Evolutionary conservation across 53 echinoderm and acorn worm species (phyloP).

Genomic region (Crossaster papposus): DNA sequence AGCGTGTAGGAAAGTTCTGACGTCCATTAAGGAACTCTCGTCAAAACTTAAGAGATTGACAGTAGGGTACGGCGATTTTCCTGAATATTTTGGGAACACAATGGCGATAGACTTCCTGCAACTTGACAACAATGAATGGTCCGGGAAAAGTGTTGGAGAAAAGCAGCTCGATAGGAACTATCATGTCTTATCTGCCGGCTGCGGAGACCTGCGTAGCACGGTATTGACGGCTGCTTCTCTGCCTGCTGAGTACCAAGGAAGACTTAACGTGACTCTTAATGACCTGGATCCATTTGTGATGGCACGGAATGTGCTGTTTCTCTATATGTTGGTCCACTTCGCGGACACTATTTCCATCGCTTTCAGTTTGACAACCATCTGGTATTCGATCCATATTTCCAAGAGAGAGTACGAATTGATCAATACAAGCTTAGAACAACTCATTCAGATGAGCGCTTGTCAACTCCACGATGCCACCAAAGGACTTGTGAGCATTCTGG

Average conservation of each 20-base stretch:
- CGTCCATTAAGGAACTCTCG: not conserved
- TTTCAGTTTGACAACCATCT: constrained; percentile 34
- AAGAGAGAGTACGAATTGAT: constrained; percentile 17
- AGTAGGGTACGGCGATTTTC: not conserved
- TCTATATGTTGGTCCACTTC: constrained; percentile 42
- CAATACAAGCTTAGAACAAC: not conserved
- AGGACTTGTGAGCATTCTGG: constrained; percentile 37
- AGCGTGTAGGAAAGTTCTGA: not conserved
- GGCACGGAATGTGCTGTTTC: constrained; percentile 59
- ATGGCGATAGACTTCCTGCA: constrained; percentile 54
- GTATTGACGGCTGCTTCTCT: constrained; percentile 57
- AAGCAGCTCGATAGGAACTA: constrained; percentile 19
- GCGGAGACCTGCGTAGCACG: constrained; percentile 58
- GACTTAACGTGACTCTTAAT: constrained; percentile 34
- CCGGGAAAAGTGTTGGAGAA: not conserved
- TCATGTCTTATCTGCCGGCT: constrained; percentile 45
- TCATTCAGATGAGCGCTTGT: not conserved
- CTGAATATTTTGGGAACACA: constrained; percentile 56
- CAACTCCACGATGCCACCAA: not conserved
- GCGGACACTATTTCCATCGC: not conserved
- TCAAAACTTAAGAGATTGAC: not conserved
- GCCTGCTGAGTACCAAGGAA: constrained; percentile 31
- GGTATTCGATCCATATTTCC: constrained; percentile 33
- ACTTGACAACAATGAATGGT: constrained; percentile 48
- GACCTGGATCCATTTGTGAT: constrained; percentile 59